phyloP scores from a whole-genome alignment of 2,113 vertebrate species.

The Myiopsitta monachus region DNA sequence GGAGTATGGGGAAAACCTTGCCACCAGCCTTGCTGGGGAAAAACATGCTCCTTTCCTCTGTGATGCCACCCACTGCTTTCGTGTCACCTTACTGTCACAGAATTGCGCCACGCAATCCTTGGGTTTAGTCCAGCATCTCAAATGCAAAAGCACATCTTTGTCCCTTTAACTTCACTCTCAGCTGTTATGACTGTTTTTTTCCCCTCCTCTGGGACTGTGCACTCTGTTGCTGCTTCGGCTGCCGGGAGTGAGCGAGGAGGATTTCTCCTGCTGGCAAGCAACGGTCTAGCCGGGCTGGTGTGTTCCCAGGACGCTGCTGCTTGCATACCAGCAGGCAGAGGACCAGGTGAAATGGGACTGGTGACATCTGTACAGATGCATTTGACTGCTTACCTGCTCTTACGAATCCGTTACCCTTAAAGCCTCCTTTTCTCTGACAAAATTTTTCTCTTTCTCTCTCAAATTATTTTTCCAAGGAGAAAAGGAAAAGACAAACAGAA shows the following conservation, averaged over 20 bases:
- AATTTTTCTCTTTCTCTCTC: conserved; percentile 58
- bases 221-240: conserved; percentile 65
- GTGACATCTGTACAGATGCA: conserved; percentile 69
- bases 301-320: conserved; percentile 48
- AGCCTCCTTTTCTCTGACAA: conserved; percentile 60
- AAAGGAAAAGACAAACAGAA: conserved; percentile 94
- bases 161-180: conserved; percentile 54
- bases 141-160: conserved; percentile 36
- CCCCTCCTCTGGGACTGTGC: conserved; percentile 66
- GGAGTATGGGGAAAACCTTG: neutral
- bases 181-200: conserved; percentile 50
- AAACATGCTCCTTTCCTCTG: neutral
- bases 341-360: conserved; percentile 70
- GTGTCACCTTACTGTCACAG: neutral
- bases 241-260: conserved; percentile 40
- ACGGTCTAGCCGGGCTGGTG: conserved; percentile 53
- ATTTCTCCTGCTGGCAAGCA: conserved; percentile 65
- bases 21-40: neutral
- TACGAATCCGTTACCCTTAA: conserved; percentile 35
- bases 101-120: neutral
- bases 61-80: neutral
- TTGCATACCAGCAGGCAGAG: conserved; percentile 42
- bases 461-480: conserved; percentile 84
- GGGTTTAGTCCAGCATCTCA: neutral
- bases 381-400: conserved; percentile 42